phyloP scores from a whole-genome alignment of 2,888 invertebrate genomes.

The Entomobrya multifasciata region DNA sequence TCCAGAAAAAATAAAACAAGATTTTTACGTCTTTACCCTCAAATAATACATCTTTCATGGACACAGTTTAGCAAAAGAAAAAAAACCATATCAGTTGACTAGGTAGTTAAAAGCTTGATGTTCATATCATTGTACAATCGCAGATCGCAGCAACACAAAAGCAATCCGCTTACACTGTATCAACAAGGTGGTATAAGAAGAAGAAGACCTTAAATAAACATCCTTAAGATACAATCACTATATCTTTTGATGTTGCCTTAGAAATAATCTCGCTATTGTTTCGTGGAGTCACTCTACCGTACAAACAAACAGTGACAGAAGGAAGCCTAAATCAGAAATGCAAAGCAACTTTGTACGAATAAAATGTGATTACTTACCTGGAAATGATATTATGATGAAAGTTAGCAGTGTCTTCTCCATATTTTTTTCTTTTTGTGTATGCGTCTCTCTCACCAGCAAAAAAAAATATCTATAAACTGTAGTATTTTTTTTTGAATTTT shows the following conservation, averaged over 20 bases:
- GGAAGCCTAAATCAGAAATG: not conserved
- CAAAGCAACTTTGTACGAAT: no score
- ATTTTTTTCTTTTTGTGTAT: slow-evolving; percentile 28
- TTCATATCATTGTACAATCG: not conserved
- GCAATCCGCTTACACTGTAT: slow-evolving; percentile 10
- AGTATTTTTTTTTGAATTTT: not conserved
- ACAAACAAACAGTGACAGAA: not conserved
- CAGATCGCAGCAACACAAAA: not conserved
- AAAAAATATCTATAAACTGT: not conserved
- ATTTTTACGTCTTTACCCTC: not conserved
- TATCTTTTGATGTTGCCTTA: not conserved
- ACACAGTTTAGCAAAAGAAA: not conserved
- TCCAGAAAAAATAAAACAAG: not conserved
- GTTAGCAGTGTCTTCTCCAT: slow-evolving; percentile 57
- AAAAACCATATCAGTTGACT: not conserved
- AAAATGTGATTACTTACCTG: slow-evolving; percentile 49
- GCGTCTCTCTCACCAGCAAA: no score
- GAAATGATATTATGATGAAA: slow-evolving; percentile 63
- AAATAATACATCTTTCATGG: not conserved
- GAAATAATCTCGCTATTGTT: not conserved
- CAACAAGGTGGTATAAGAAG: not conserved
- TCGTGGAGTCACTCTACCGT: not conserved
- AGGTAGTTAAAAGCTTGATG: not conserved
- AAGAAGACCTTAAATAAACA: not conserved
- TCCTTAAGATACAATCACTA: no score